Evolutionary conservation across 1,140 invertebrate genomes (phyloP).

Genomic region (Megalonaias nervosa): DNA sequence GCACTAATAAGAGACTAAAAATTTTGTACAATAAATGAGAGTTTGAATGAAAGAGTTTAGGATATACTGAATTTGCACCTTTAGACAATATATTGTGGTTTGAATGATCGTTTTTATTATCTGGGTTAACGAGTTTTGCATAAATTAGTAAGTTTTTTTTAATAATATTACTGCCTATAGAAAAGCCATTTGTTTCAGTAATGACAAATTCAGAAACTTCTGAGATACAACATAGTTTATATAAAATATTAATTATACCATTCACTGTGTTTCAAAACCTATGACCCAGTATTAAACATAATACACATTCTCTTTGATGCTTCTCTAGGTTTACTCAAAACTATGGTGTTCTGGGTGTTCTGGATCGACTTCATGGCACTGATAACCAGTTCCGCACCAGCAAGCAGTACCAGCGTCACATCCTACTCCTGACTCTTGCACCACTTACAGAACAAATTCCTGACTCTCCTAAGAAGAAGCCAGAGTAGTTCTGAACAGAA

Average conservation of each 20-base stretch:
- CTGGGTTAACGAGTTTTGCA: background rate
- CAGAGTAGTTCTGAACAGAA: slow-evolving; percentile 8
- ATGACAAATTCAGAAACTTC: background rate
- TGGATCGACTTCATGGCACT: slow-evolving; percentile 90
- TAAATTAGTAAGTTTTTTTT: background rate
- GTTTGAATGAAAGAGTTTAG: background rate
- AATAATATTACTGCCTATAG: background rate
- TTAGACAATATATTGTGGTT: background rate
- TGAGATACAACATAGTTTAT: background rate
- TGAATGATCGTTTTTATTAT: background rate
- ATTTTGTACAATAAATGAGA: background rate
- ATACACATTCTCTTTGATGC: background rate
- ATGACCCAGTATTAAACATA: background rate
- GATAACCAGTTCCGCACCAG: slow-evolving; percentile 84
- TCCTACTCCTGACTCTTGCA: slow-evolving; percentile 85
- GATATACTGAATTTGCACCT: background rate
- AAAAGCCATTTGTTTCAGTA: background rate
- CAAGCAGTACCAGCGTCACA: slow-evolving; percentile 82
- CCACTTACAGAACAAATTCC: slow-evolving; percentile 84
- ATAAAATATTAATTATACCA: background rate
- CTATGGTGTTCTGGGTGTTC: slow-evolving; percentile 86
- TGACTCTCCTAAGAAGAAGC: slow-evolving; percentile 72
- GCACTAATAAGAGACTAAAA: background rate
- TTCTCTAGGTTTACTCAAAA: slow-evolving; percentile 76
- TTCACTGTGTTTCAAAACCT: background rate